A percentile compares a stretch with the other conserved stretches of the same genome.
Evolutionary conservation across 1,140 invertebrate genomes (phyloP).

Genomic region (Zaprionus ornatus): DNA sequence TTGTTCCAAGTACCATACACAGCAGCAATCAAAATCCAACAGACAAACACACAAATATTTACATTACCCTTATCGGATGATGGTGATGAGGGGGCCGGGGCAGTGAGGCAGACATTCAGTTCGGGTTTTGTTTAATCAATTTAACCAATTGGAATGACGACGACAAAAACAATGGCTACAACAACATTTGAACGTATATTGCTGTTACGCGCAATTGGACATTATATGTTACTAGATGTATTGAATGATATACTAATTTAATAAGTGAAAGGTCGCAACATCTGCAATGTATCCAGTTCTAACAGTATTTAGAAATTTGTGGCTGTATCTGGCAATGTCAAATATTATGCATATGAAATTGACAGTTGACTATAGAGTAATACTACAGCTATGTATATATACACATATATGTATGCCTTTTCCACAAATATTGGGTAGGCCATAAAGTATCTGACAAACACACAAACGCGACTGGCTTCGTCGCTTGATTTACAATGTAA

Average conservation of each 20-base stretch:
- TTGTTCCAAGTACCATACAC: conserved; percentile 28
- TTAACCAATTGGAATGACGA: conserved; percentile 62
- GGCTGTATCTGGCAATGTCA: conserved; percentile 27
- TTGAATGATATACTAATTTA: too few relatives aligned
- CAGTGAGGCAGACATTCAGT: not conserved
- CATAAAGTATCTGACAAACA: conserved; percentile 32
- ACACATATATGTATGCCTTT: conserved; percentile 1
- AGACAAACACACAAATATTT: conserved; percentile 67
- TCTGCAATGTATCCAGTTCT: not conserved
- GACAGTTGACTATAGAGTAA: conserved; percentile 19
- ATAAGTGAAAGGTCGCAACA: not conserved
- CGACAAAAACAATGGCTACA: conserved; percentile 35
- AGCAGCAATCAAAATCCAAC: conserved; percentile 63
- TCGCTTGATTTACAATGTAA: too few relatives aligned
- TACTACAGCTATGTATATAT: not conserved
- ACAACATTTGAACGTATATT: conserved; percentile 26
- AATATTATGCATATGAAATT: conserved; percentile 66
- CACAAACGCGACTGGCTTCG: too few relatives aligned
- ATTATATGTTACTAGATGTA: not conserved
- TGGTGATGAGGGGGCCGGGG: not conserved
- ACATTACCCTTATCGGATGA: conserved; percentile 26
- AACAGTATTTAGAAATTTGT: not conserved
- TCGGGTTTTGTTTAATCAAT: conserved; percentile 64
- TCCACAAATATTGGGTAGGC: conserved; percentile 38
- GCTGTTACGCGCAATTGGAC: not conserved